A percentile compares a stretch with the other conserved stretches of the same genome.
Evolutionary conservation across 2,888 invertebrate genomes (phyloP).

Genomic region (Lasioglossum malachurum): DNA sequence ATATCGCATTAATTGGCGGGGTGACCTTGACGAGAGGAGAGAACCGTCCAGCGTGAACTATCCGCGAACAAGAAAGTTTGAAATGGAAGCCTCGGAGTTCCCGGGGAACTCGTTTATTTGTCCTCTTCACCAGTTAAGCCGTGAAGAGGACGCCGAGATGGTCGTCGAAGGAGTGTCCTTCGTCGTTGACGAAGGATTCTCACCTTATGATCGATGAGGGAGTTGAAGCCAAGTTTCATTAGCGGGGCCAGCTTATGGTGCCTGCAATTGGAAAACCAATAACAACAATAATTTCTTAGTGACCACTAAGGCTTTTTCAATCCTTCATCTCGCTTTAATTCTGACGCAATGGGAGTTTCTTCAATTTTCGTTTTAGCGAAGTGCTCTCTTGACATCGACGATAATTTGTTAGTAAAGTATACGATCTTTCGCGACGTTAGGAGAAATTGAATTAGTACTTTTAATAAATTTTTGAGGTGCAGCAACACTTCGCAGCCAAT

Average conservation of each 20-base stretch:
- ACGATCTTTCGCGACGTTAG: too few species aligned
- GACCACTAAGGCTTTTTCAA: not conserved
- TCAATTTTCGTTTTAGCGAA: not conserved
- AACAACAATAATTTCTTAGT: not conserved
- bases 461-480: not conserved
- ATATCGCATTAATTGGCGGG: constrained; percentile 11
- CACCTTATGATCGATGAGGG: not conserved
- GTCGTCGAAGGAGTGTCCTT: not conserved
- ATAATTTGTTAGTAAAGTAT: not conserved
- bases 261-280: not conserved
- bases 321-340: not conserved
- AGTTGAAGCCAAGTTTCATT: not conserved
- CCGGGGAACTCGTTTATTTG: not conserved
- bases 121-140: not conserved
- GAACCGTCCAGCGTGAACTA: not conserved
- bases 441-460: too few species aligned
- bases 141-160: not conserved
- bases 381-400: not conserved
- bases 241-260: not conserved
- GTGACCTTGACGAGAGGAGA: not conserved
- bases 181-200: not conserved
- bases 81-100: not conserved
- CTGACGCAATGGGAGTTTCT: not conserved
- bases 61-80: not conserved
- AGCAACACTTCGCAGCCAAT: not conserved